Evolutionary conservation across 2,113 vertebrate genomes (phyloP).

Genomic region (Oenanthe melanoleuca): DNA sequence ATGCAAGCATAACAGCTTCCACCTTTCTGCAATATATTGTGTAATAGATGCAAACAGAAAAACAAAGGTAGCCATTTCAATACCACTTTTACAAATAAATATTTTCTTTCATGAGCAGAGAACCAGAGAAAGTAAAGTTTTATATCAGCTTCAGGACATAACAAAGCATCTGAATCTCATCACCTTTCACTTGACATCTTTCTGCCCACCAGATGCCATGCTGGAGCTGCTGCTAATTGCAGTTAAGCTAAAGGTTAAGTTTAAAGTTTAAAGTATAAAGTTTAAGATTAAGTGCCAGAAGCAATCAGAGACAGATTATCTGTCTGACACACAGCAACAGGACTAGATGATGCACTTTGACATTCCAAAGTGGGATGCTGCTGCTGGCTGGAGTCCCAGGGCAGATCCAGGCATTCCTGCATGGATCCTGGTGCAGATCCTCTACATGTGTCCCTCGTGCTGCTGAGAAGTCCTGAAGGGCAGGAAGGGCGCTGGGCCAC

Average conservation of each 20-base stretch:
- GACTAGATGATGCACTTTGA: background rate
- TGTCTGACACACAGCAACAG: background rate
- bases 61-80: background rate
- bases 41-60: background rate
- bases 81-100: background rate
- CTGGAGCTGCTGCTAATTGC: background rate
- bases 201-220: fast-evolving
- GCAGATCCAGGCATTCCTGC: background rate
- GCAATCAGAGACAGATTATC: background rate
- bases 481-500: background rate
- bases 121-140: background rate
- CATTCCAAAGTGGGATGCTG: too few relatives aligned
- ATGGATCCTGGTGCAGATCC: background rate
- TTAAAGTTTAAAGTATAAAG: too few relatives aligned
- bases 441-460: fast-evolving
- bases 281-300: background rate
- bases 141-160: background rate
- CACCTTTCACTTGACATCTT: background rate
- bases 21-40: background rate
- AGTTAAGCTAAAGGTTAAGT: background rate
- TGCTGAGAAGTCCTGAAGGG: background rate
- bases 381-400: background rate
- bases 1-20: background rate
- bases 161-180: background rate
- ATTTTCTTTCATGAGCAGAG: background rate